Evolutionary conservation across 2,888 invertebrate species (phyloP).

Genomic region (Mythimna ferrago): DNA sequence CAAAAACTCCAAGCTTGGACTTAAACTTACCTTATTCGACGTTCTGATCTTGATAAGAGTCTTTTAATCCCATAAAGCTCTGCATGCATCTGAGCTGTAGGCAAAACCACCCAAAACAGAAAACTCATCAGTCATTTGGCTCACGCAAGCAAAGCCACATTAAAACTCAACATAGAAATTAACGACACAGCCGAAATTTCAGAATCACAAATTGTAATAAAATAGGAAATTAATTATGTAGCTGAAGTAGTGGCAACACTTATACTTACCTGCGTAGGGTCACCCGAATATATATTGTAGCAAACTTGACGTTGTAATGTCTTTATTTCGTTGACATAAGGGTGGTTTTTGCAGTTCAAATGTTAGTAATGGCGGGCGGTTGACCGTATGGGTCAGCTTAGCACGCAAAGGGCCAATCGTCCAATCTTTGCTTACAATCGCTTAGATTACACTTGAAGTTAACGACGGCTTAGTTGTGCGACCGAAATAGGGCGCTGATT

Average conservation of each 20-base stretch:
- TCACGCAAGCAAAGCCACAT: constrained; percentile 16
- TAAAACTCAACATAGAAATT: constrained; percentile 38
- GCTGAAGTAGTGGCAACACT: constrained; percentile 50
- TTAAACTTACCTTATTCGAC: background rate
- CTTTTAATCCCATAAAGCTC: constrained; percentile 1
- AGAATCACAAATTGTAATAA: constrained; percentile 57
- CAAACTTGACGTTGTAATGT: background rate
- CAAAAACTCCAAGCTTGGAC: too few species aligned
- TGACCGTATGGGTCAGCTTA: constrained; percentile 29
- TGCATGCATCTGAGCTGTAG: background rate
- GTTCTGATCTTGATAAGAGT: background rate
- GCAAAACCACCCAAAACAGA: background rate
- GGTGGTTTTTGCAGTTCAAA: background rate
- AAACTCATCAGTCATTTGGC: constrained; percentile 23
- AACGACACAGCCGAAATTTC: constrained; percentile 46
- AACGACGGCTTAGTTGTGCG: constrained; percentile 66
- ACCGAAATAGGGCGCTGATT: constrained; percentile 50
- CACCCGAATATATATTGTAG: background rate
- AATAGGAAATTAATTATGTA: constrained; percentile 61
- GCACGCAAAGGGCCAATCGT: constrained; percentile 84
- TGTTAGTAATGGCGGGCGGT: background rate
- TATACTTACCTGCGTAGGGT: constrained; percentile 32
- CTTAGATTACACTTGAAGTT: constrained; percentile 77
- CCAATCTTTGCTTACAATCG: constrained; percentile 79
- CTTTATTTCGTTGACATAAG: background rate